Base-by-base conservation (phyloP, 23 tunicate species). In the Ascidia mentula region DNA sequence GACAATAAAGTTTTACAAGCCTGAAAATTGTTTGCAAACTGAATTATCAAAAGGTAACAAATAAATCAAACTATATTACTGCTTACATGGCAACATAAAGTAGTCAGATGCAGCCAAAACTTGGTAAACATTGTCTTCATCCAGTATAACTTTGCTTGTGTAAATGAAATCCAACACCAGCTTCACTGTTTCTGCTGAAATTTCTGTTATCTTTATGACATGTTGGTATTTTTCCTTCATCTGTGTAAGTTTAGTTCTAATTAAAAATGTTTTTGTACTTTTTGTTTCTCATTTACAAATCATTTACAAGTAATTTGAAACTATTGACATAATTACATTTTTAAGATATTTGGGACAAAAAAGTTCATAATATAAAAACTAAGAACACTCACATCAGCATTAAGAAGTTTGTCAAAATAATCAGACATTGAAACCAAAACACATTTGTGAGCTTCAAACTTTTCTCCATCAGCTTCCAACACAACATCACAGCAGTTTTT, bases 351-450 rank as follows among this genome's bases (percentile, higher is more conserved):
- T 53, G 13, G 1, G 12, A 5, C 2, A 20, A 53, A 9, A 53
- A 53, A 53, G 7, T n/a, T n/a, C n/a, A n/a, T n/a, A n/a, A n/a
- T n/a, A n/a, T n/a, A n/a, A n/a, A n/a, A n/a, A n/a, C n/a, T n/a
- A n/a, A n/a, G n/a, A n/a, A 53, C 1, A 53, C 65, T 53, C 13
- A 53, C 65, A 20, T 53, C 65, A 53, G 13, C 13, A 9, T 53
- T 53, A 28, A 53, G 24, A 28, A 53, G 65, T 53, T 53, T 53
- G 7, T 53, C 65, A 53, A 53, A 53, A 53, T 53, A 53, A 53
- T 53, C 65, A 20, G 65, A 53, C 65, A 53, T 53, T 53, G 65
- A 53, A 53, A 26, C 24, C 65, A 53, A 53, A 53, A 53, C 65
- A 53, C 65, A 53, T 53, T 53, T 53, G 65, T 53, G 65, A 9